These are phyloP conservation scores for Cepaea nemoralis DNA, from an alignment of 1,140 invertebrate genomes.

Conservation along the genomic window DNA sequence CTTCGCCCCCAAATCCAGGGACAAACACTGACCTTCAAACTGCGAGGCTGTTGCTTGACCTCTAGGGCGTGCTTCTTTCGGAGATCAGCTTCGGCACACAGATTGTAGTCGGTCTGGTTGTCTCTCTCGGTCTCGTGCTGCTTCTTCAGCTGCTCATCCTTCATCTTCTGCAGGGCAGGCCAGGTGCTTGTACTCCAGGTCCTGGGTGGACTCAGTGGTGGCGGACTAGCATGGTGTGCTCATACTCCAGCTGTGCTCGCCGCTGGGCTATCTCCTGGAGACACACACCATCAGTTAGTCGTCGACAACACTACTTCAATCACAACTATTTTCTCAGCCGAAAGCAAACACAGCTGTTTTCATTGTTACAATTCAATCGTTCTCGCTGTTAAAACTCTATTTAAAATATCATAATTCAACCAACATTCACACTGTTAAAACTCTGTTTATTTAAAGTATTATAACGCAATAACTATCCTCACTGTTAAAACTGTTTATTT, in stretches of 20 bases:
- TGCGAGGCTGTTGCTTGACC: conserved; percentile 98
- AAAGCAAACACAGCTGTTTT: no score
- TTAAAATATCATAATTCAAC: no score
- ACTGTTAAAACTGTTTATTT: no score
- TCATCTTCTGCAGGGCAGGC: conserved; percentile 90
- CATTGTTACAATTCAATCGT: no score
- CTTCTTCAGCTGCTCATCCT: conserved; percentile 85
- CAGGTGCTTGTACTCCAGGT: conserved; percentile 89
- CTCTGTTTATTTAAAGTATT: no score
- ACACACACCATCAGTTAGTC: no score
- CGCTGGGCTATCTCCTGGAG: conserved; percentile 95
- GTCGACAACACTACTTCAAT: no score
- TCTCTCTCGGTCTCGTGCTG: conserved; percentile 95
- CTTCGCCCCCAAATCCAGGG: no score
- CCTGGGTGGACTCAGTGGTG: conserved; percentile 97
- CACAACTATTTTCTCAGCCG: no score
- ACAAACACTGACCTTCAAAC: conserved; percentile 85
- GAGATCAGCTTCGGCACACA: conserved; percentile 90
- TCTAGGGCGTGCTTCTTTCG: conserved; percentile 97
- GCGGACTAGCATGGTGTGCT: conserved; percentile 92
- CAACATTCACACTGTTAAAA: no score
- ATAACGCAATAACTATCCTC: no score
- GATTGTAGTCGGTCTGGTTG: conserved; percentile 97
- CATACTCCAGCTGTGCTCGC: conserved; percentile 93
- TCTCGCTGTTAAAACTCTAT: no score